Evolutionary conservation across 2,797 vertebrate species (phyloP).

Genomic region (Knipowitschia caucasica): DNA sequence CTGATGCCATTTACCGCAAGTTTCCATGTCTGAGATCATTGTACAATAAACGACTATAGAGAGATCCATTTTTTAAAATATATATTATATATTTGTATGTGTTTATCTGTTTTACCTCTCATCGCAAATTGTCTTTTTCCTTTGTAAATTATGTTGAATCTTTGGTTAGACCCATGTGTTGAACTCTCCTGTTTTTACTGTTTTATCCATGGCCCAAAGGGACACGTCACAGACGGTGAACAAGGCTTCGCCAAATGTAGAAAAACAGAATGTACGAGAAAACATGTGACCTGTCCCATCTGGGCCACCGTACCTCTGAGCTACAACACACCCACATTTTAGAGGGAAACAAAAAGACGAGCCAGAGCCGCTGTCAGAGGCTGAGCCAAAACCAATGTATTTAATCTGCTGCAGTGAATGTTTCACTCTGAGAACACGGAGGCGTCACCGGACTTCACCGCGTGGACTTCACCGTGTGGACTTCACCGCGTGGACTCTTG

Average conservation of each 20-base stretch:
- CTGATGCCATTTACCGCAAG: slow-evolving; percentile 61
- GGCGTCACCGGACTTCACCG: too few relatives aligned
- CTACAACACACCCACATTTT: slow-evolving; percentile 40
- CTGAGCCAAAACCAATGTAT: slow-evolving; percentile 64
- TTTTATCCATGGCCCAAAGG: slow-evolving; percentile 40
- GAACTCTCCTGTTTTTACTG: slow-evolving; percentile 49
- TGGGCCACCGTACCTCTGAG: slow-evolving; percentile 7
- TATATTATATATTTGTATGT: slow-evolving; percentile 86
- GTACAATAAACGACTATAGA: slow-evolving; percentile 79
- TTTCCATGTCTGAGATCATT: slow-evolving; percentile 74
- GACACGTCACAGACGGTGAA: slow-evolving; percentile 6
- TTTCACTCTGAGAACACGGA: too few relatives aligned
- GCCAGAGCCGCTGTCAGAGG: slow-evolving; percentile 48
- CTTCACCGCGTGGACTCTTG: slow-evolving; percentile 47
- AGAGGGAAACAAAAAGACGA: slow-evolving; percentile 24
- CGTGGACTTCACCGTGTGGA: too few relatives aligned
- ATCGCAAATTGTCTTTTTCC: slow-evolving; percentile 66
- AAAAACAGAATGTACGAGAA: not conserved
- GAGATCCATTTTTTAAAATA: slow-evolving; percentile 84
- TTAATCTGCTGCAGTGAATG: slow-evolving; percentile 76
- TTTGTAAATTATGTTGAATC: slow-evolving; percentile 81
- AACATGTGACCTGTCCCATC: not conserved
- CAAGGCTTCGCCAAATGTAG: not conserved
- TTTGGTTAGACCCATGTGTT: slow-evolving; percentile 69
- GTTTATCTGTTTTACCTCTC: slow-evolving; percentile 79